Evolutionary conservation across 2,797 vertebrate species (phyloP).

Genomic region (Varecia variegata): DNA sequence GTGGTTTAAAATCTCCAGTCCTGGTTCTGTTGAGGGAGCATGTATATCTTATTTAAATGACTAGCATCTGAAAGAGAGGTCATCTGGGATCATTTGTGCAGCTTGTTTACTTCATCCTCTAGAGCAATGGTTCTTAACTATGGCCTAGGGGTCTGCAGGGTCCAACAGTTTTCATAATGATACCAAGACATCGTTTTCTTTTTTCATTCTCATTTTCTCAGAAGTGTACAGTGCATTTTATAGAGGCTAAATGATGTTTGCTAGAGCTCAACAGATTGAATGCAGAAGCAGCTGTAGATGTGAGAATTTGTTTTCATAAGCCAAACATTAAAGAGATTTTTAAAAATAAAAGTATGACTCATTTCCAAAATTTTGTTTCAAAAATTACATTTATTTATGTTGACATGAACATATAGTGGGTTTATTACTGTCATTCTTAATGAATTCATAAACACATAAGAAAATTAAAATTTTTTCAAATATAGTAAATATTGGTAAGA

Average conservation of each 20-base stretch:
- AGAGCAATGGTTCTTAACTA: neutral
- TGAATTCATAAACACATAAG: neutral
- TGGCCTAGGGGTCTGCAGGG: neutral
- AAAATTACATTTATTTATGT: neutral
- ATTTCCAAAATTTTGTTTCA: neutral
- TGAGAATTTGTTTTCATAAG: neutral
- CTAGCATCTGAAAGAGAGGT: neutral
- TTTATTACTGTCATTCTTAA: neutral
- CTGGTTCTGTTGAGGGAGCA: neutral
- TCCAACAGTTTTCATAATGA: no score
- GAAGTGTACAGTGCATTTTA: neutral
- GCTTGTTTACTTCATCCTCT: rapidly evolving
- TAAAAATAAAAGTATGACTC: neutral
- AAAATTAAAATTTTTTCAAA: neutral
- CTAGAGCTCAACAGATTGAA: neutral
- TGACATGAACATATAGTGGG: neutral
- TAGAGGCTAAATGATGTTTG: neutral
- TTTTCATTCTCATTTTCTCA: neutral
- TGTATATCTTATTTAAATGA: neutral
- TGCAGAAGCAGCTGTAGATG: neutral
- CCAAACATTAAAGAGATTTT: neutral
- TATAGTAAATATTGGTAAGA: neutral
- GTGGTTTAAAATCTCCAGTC: neutral
- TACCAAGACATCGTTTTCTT: neutral
- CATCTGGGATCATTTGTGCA: no score